These are phyloP conservation scores for Nettapus auritus DNA, from an alignment of 2,113 vertebrate genomes.

Conservation along the genomic window DNA sequence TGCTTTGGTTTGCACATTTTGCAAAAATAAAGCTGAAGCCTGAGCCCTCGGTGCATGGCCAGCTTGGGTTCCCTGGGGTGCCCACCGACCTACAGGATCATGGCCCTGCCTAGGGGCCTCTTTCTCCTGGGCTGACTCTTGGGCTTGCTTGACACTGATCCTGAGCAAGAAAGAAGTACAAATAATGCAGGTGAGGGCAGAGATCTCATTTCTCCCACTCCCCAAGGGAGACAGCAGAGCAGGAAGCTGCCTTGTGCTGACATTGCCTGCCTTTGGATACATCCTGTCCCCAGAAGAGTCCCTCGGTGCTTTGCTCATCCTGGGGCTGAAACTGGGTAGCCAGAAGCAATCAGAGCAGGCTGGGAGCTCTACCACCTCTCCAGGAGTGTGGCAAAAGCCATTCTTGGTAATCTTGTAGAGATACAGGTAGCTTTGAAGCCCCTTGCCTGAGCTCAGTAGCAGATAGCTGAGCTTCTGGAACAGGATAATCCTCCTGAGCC, in stretches of 20 bases:
- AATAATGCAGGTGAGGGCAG: not conserved
- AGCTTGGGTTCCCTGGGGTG: not conserved
- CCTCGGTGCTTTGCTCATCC: not conserved
- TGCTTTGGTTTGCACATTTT: not conserved
- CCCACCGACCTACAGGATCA: not conserved
- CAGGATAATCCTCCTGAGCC: constrained; percentile 70
- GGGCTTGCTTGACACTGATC: not conserved
- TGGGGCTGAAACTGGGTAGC: not conserved
- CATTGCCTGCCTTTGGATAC: not conserved
- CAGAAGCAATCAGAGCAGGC: not conserved
- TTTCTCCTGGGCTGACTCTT: not conserved
- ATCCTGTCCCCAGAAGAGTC: not conserved
- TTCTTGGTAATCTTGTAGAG: not conserved
- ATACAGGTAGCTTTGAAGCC: not conserved
- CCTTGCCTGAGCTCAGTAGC: not conserved
- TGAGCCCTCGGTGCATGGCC: not conserved
- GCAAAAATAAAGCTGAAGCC: not conserved
- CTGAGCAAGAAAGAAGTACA: not conserved
- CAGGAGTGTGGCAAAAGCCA: not conserved
- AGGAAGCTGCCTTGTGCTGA: not conserved
- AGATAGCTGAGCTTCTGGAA: not conserved
- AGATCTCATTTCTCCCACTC: not conserved
- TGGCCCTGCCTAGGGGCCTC: not conserved
- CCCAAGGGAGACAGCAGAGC: not conserved
- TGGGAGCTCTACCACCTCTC: not conserved